A percentile compares a stretch with the other conserved stretches of the same genome.
Evolutionary conservation across 2,888 invertebrate genomes (phyloP).

Genomic region (Arenicola marina): DNA sequence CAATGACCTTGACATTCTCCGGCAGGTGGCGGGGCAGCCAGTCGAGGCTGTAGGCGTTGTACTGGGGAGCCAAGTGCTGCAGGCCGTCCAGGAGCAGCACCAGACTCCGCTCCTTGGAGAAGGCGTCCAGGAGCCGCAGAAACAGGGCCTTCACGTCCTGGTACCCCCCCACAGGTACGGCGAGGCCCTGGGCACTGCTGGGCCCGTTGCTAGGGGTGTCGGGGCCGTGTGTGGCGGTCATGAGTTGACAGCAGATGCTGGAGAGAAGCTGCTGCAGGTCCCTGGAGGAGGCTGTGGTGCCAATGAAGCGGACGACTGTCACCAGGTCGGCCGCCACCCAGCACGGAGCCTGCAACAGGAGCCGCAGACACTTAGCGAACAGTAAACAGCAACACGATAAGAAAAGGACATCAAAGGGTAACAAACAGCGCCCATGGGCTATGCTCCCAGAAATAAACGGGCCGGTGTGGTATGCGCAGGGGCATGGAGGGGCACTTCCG

Average conservation of each 20-base stretch:
- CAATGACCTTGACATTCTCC: conserved; percentile 51
- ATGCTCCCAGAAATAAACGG: too few species aligned
- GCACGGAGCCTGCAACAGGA: conserved; percentile 34
- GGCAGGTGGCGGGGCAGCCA: conserved; percentile 45
- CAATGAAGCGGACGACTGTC: conserved; percentile 45
- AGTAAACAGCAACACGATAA: too few species aligned
- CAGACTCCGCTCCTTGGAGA: conserved; percentile 43
- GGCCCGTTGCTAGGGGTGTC: too few species aligned
- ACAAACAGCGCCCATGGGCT: too few species aligned
- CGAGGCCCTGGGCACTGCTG: too few species aligned
- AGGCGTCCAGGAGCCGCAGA: conserved; percentile 36
- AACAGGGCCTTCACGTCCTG: conserved; percentile 47
- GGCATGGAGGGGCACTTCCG: too few species aligned
- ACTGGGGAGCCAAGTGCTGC: conserved; percentile 29
- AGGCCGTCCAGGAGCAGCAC: conserved; percentile 41
- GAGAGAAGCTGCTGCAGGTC: conserved; percentile 48
- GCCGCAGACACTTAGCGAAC: too few species aligned
- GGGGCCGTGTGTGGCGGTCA: too few species aligned
- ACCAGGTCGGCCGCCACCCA: conserved; percentile 33
- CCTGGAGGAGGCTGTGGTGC: conserved; percentile 41
- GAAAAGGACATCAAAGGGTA: too few species aligned
- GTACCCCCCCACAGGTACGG: too few species aligned
- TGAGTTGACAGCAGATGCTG: conserved; percentile 43
- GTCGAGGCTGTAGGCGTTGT: conserved; percentile 25
- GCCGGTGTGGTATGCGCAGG: too few species aligned